Evolutionary conservation across 2,888 invertebrate genomes (phyloP).

Genomic region (Melipona bicolor): DNA sequence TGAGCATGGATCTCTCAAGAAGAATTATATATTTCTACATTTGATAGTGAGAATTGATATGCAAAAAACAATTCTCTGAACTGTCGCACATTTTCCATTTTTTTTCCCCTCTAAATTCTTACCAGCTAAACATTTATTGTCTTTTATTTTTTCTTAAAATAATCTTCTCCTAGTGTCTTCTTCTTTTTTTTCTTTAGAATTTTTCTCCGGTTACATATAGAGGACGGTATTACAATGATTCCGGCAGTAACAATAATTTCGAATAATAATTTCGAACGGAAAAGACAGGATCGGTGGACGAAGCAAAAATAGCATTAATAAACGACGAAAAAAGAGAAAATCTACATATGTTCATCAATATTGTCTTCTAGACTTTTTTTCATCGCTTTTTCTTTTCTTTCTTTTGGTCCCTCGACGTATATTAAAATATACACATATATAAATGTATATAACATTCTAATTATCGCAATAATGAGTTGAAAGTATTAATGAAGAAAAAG

Average conservation of each 20-base stretch:
- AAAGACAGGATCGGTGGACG: neutral
- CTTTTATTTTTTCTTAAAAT: conserved; percentile 10
- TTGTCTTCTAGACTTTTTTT: neutral
- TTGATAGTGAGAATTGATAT: conserved; percentile 14
- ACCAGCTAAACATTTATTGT: conserved; percentile 31
- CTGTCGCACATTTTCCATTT: conserved; percentile 1
- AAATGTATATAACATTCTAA: conserved; percentile 26
- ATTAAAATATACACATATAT: conserved; percentile 1
- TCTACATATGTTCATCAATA: neutral
- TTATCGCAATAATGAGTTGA: conserved; percentile 24
- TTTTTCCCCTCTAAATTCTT: conserved; percentile 10
- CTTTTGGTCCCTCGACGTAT: conserved; percentile 35
- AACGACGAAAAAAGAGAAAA: conserved; percentile 13
- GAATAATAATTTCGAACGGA: neutral
- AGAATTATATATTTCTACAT: conserved; percentile 11
- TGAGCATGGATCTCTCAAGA: conserved; percentile 72
- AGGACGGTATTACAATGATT: conserved; percentile 29
- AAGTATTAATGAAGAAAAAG: conserved; percentile 34
- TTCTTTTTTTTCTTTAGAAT: conserved; percentile 1
- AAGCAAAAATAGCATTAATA: neutral
- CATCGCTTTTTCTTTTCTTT: neutral
- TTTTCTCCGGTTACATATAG: neutral
- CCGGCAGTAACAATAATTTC: conserved; percentile 24
- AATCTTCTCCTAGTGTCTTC: neutral
- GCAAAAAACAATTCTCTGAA: conserved; percentile 1